Conservation (phyloP, 1,140 invertebrate species). For the Homarus americanus region DNA sequence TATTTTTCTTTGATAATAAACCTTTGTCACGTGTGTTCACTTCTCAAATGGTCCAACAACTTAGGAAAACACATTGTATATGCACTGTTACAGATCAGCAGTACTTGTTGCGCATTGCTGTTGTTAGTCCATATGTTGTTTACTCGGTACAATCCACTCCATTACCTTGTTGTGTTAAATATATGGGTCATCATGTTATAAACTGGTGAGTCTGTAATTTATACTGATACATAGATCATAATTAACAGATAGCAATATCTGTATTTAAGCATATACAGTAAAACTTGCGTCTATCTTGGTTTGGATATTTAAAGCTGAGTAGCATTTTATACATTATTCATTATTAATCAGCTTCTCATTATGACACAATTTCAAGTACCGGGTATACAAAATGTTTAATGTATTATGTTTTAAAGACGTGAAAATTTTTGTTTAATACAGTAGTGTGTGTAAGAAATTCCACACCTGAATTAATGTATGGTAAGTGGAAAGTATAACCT, state of each 20-base stretch:
- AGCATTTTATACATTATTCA: neutral
- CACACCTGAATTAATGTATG: neutral
- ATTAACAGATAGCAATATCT: neutral
- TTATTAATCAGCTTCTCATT: neutral
- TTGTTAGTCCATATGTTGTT: neutral
- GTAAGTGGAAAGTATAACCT: neutral
- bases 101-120: conserved; percentile 2
- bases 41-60: conserved; percentile 17
- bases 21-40: neutral
- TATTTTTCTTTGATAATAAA: too few species aligned
- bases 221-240: too few species aligned
- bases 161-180: too few species aligned
- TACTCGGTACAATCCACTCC: neutral
- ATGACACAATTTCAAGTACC: neutral
- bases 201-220: too few species aligned
- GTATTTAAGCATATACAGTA: neutral
- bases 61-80: conserved; percentile 33
- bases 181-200: too few species aligned
- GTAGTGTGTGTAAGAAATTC: neutral
- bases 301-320: too few species aligned
- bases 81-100: neutral
- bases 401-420: neutral
- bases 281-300: too few species aligned
- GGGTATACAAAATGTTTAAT: neutral
- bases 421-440: too few species aligned